Percentiles rank a stretch among this genome's conserved stretches.
phyloP scores from a whole-genome alignment of 2,888 invertebrate genomes.

The Hoplodrina blanda region DNA sequence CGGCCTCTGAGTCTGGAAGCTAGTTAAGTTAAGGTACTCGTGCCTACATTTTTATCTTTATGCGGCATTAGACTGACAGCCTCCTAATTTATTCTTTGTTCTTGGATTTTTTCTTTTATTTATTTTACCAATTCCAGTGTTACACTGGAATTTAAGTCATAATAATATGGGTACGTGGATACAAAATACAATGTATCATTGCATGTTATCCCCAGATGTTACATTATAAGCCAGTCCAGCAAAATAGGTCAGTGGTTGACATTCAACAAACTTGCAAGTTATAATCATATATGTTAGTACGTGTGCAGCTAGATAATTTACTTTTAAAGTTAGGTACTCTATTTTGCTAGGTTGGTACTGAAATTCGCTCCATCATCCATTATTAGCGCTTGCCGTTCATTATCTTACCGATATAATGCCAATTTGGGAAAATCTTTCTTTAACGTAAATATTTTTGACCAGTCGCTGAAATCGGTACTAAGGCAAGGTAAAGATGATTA shows the following conservation, averaged over 20 bases:
- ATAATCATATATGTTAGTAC: slow-evolving; percentile 1
- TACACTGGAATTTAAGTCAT: not conserved
- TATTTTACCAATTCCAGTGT: not conserved
- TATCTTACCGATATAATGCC: not conserved
- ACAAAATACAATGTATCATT: slow-evolving; percentile 3
- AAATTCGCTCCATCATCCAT: not conserved
- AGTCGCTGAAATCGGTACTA: too few species aligned
- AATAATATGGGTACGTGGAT: not conserved
- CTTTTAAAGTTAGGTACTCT: slow-evolving; percentile 2
- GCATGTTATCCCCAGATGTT: slow-evolving; percentile 25
- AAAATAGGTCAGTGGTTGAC: slow-evolving; percentile 43
- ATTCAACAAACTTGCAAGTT: slow-evolving; percentile 15
- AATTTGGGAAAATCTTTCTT: too few species aligned
- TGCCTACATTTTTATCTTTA: slow-evolving; percentile 29
- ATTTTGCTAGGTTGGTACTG: not conserved
- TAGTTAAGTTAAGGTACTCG: slow-evolving; percentile 25
- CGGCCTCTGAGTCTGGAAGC: slow-evolving; percentile 20
- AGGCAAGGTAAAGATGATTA: too few species aligned
- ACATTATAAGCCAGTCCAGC: slow-evolving; percentile 14
- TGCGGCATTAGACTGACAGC: slow-evolving; percentile 20
- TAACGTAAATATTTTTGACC: too few species aligned
- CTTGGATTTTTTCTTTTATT: not conserved
- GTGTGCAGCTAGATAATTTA: not conserved
- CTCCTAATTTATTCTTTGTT: slow-evolving; percentile 21
- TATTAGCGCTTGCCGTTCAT: too few species aligned